Percentiles rank a stretch among this genome's conserved stretches.
phyloP scores from a whole-genome alignment of 1,140 invertebrate genomes.

The Drosophila sechellia region DNA sequence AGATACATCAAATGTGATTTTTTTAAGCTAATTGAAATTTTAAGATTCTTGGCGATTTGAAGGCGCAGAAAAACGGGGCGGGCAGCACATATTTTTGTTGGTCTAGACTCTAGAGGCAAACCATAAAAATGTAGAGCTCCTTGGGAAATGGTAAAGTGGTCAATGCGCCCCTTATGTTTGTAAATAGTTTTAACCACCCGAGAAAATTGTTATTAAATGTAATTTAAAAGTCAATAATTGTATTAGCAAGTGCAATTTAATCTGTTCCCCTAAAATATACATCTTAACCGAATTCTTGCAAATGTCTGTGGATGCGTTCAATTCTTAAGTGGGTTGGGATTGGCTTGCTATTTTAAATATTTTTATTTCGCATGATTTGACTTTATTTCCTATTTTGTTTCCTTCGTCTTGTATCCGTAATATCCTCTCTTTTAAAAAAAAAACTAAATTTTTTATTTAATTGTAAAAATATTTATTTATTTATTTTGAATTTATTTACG shows the following conservation, averaged over 20 bases:
- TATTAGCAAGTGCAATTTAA: constrained; percentile 78
- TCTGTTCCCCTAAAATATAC: constrained; percentile 43
- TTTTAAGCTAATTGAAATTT: constrained; percentile 78
- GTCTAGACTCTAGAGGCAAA: constrained; percentile 42
- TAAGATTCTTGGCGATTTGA: constrained; percentile 57
- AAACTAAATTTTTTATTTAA: no score
- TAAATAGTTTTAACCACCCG: constrained; percentile 70
- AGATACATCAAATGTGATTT: constrained; percentile 75
- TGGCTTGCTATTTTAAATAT: not conserved
- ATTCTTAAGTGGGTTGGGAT: not conserved
- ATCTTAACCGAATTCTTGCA: constrained; percentile 41
- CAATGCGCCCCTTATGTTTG: constrained; percentile 71
- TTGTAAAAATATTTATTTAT: no score
- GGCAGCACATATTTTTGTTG: constrained; percentile 61
- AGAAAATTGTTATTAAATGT: constrained; percentile 81
- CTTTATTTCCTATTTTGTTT: no score
- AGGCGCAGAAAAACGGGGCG: constrained; percentile 19
- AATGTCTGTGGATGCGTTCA: not conserved
- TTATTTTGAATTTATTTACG: no score
- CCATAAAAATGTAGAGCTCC: constrained; percentile 29
- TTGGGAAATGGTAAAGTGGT: constrained; percentile 37
- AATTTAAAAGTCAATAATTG: constrained; percentile 82
- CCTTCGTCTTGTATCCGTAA: no score
- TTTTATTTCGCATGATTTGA: no score
- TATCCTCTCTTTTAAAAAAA: no score